Base-by-base conservation (phyloP, 2,113 vertebrate species). In the Odobenus rosmarus region DNA sequence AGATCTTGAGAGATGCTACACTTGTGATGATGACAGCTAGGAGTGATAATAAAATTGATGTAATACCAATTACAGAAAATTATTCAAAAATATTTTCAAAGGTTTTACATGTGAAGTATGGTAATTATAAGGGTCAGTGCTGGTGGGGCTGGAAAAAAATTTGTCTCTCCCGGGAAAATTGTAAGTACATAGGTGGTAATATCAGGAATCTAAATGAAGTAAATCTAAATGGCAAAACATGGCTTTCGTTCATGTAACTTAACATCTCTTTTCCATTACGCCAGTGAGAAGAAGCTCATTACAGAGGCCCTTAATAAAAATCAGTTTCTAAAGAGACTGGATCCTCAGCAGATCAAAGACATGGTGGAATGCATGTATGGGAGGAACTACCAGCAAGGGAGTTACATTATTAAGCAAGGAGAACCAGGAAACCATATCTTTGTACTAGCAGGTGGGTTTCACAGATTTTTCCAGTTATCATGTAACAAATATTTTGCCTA, bases 331-430 rank as follows among this genome's bases (percentile, higher is more conserved):
- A 99, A 99, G 98, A 98, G 99, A 81, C 97, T 99, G 98, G 99
- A 99, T 97, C 98, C 98, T 92, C 99, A 99, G 97, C 99, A 99
- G 98, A 98, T 99, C 97, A 98, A 98, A 97, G 99, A 99, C 98
- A 99, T 99, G 99, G 99, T 99, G 96, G 99, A 99, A 98, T 99
- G 99, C 57, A 99, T 99, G 99, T 99, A 99, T 1, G 99, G 99
- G 95, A 99, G 99, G 95, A 99, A 98, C 11, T 99, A 99, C 97
- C 99, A 99, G 97, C 99, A 99, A 95, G 99, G 99, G 11, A 99
- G 99, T 76, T 99, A 98, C 23, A 98, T 99, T 79, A 99, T 99
- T 98, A 99, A 99, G 92, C 99, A 99, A 98, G 99, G 99, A 23
- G 99, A 99, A 90, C 99, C 98, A 0, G 99, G 99, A 26, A 99